These are phyloP conservation scores for Eupithecia pulchellata DNA, from an alignment of 2,888 invertebrate genomes.

Conservation along the genomic window DNA sequence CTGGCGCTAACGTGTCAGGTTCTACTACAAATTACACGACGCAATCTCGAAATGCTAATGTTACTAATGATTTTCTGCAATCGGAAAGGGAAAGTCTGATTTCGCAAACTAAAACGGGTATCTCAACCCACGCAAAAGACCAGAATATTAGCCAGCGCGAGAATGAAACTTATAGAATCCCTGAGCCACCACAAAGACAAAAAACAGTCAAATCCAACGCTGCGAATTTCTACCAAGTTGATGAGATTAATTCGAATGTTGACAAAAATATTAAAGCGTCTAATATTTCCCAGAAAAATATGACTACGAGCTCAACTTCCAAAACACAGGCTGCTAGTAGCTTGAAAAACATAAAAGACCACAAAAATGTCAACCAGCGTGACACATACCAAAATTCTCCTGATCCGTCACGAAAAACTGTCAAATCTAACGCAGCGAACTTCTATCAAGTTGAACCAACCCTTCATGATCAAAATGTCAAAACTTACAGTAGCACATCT, in stretches of 20 bases:
- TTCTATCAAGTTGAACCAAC: constrained; percentile 58
- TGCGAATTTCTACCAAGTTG: constrained; percentile 41
- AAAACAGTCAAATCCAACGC: constrained; percentile 63
- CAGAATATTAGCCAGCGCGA: constrained; percentile 63
- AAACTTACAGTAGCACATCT: constrained; percentile 70
- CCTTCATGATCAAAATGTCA: constrained; percentile 65
- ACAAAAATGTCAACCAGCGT: constrained; percentile 62
- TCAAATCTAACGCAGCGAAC: constrained; percentile 59
- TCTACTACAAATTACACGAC: constrained; percentile 59
- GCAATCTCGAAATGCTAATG: constrained; percentile 72
- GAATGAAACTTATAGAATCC: constrained; percentile 54
- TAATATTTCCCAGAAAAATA: constrained; percentile 75
- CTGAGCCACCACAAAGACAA: constrained; percentile 59
- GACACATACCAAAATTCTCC: constrained; percentile 63
- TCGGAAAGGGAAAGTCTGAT: constrained; percentile 73
- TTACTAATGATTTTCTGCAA: constrained; percentile 74
- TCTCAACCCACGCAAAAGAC: constrained; percentile 50
- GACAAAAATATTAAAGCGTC: constrained; percentile 68
- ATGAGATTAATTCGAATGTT: constrained; percentile 60
- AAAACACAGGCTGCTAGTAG: constrained; percentile 7
- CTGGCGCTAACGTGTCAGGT: constrained; percentile 56
- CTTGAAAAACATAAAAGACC: constrained; percentile 47
- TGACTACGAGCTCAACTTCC: constrained; percentile 80
- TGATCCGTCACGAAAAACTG: constrained; percentile 61
- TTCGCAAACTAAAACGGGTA: constrained; percentile 59